Evolutionary conservation across 1,140 invertebrate species (phyloP).

Genomic region (Aradophagus sp.): DNA sequence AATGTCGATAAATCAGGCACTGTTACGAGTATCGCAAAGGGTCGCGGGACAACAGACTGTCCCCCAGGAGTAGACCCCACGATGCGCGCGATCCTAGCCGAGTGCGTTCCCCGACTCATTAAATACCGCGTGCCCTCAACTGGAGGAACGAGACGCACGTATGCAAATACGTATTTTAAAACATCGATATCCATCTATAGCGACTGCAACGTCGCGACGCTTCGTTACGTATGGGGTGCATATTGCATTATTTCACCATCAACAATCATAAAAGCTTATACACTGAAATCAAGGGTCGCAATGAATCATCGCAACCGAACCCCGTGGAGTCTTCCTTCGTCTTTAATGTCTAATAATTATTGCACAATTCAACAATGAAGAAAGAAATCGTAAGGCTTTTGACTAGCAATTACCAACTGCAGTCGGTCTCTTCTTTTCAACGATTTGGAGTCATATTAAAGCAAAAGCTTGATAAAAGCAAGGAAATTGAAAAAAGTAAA

Average conservation of each 20-base stretch:
- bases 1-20: slow-evolving; percentile 72
- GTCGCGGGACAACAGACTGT: slow-evolving; percentile 47
- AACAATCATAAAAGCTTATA: slow-evolving; percentile 66
- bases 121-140: slow-evolving; percentile 63
- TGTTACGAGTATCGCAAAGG: slow-evolving; percentile 55
- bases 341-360: slow-evolving; percentile 38
- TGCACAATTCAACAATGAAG: not conserved
- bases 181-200: slow-evolving; percentile 70
- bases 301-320: slow-evolving; percentile 67
- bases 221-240: slow-evolving; percentile 64
- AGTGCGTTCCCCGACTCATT: slow-evolving; percentile 68
- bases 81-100: slow-evolving; percentile 48
- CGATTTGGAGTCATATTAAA: too few relatives aligned
- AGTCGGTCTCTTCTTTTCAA: too few relatives aligned
- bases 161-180: slow-evolving; percentile 72
- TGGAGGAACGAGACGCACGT: slow-evolving; percentile 43
- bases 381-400: too few relatives aligned
- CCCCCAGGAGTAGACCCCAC: slow-evolving; percentile 57
- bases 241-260: slow-evolving; percentile 70
- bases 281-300: slow-evolving; percentile 52
- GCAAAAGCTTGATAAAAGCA: too few relatives aligned
- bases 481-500: too few relatives aligned
- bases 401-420: too few relatives aligned
- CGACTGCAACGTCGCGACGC: slow-evolving; percentile 51
- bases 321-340: slow-evolving; percentile 29